phyloP scores from a whole-genome alignment of 2,888 invertebrate species.

The Hirtodrosophila confusa region DNA sequence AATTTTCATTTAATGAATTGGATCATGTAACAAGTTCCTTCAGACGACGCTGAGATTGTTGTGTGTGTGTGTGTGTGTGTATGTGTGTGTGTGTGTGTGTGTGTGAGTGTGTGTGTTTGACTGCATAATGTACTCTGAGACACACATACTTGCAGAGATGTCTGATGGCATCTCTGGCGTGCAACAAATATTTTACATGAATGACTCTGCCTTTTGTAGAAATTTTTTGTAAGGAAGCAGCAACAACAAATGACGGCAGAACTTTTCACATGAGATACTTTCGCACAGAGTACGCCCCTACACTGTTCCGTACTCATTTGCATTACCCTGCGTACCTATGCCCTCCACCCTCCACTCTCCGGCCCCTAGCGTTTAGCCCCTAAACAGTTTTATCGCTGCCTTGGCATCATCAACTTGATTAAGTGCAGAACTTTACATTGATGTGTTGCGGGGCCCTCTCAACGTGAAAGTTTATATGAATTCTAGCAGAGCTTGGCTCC shows the following conservation, averaged over 20 bases:
- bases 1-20: constrained; percentile 76
- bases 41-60: background rate
- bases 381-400: constrained; percentile 6
- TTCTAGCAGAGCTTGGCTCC: background rate
- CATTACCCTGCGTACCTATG: too few species aligned
- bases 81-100: constrained; percentile 12
- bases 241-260: constrained; percentile 29
- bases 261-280: constrained; percentile 48
- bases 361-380: background rate
- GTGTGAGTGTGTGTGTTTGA: constrained; percentile 15
- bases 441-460: constrained; percentile 4
- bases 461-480: constrained; percentile 1
- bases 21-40: constrained; percentile 50
- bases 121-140: constrained; percentile 19
- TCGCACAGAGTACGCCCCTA: constrained; percentile 1
- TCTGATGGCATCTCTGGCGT: constrained; percentile 33
- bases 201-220: constrained; percentile 63
- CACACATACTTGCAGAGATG: constrained; percentile 1
- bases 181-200: constrained; percentile 64
- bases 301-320: background rate
- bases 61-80: constrained; percentile 12
- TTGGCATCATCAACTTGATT: constrained; percentile 65
- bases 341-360: too few species aligned
- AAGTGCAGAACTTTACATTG: constrained; percentile 62
- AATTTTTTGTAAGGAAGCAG: constrained; percentile 31